These are phyloP conservation scores for Acanthiza pusilla DNA, from an alignment of 2,797 vertebrate genomes.

Conservation along the genomic window DNA sequence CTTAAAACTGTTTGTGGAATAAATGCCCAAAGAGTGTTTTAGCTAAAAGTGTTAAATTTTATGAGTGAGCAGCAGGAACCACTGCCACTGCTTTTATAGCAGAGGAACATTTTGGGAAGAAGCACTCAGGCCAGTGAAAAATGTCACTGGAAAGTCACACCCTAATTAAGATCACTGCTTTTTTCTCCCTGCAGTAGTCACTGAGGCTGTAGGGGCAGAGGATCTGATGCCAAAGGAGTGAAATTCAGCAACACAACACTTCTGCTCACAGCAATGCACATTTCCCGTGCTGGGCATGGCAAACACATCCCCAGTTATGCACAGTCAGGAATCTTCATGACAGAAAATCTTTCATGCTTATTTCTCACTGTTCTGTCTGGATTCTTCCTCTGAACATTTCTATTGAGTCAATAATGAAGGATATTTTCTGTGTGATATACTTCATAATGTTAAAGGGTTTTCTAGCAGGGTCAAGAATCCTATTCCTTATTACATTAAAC, in stretches of 20 bases:
- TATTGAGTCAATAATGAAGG: constrained; percentile 6
- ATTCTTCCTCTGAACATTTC: background rate
- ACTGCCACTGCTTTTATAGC: background rate
- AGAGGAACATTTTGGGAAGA: background rate
- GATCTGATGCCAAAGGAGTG: background rate
- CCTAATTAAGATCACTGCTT: background rate
- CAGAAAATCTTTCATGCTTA: background rate
- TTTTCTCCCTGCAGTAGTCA: background rate
- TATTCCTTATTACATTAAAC: background rate
- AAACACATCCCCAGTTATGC: background rate
- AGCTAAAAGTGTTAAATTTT: background rate
- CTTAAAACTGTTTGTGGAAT: background rate
- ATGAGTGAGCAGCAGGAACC: background rate
- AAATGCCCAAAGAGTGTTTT: background rate
- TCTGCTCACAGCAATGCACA: background rate
- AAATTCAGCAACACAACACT: background rate
- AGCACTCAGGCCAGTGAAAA: background rate
- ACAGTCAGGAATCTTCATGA: background rate
- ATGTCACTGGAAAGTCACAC: background rate
- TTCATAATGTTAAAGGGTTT: background rate
- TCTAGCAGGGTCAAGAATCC: background rate
- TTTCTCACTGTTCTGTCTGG: constrained; percentile 8
- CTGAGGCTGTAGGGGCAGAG: background rate
- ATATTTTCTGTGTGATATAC: background rate
- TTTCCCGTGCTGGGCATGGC: background rate